These are phyloP conservation scores for Crotophaga sulcirostris DNA, from an alignment of 2,113 vertebrate species.

Conservation along the genomic window DNA sequence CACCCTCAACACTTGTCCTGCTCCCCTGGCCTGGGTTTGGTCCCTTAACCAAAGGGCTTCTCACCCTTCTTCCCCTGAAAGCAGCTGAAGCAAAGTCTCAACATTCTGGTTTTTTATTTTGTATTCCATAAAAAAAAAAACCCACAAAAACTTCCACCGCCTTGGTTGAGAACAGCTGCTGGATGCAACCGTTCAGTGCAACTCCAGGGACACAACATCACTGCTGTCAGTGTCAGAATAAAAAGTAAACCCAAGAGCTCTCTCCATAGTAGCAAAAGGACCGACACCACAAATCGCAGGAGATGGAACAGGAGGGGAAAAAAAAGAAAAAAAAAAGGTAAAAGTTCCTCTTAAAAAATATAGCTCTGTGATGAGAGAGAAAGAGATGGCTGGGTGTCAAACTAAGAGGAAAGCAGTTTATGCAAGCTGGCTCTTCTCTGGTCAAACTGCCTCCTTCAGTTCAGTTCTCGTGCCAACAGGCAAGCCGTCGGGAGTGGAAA, in stretches of 20 bases:
- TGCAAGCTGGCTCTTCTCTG: not conserved
- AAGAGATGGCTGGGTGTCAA: conserved; percentile 17
- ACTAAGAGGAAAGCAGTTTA: not conserved
- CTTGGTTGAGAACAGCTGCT: not conserved
- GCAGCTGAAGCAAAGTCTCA: not conserved
- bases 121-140: conserved; percentile 40
- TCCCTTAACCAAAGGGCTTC: not conserved
- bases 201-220: not conserved
- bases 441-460: not conserved
- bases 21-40: not conserved
- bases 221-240: conserved; percentile 2
- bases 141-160: not conserved
- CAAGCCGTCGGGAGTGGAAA: rapidly evolving
- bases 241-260: not conserved
- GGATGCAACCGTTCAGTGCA: conserved; percentile 40
- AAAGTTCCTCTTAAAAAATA: conserved; percentile 54
- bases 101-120: not conserved
- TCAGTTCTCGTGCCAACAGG: not conserved
- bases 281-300: conserved; percentile 36
- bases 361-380: not conserved
- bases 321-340: not conserved
- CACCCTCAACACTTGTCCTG: not conserved
- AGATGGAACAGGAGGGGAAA: not conserved
- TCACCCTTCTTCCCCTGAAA: not conserved
- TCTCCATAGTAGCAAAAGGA: conserved; percentile 43